phyloP scores from a whole-genome alignment of 2,797 vertebrate genomes.

The Phataginus tricuspis region DNA sequence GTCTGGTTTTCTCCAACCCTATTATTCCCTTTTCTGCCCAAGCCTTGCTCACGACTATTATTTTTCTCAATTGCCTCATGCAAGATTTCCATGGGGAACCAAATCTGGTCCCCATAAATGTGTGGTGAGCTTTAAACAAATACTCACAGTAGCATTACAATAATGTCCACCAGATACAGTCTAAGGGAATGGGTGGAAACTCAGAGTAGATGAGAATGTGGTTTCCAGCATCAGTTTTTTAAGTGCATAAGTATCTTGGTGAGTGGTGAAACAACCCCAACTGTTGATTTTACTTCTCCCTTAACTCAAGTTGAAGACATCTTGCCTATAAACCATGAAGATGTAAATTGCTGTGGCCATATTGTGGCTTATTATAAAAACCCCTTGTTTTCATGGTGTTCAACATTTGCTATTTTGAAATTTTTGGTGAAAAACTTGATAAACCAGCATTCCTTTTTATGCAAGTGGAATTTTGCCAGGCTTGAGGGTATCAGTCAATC shows the following conservation, averaged over 20 bases:
- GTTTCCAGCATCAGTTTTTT: conserved; percentile 57
- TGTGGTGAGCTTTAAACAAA: conserved; percentile 68
- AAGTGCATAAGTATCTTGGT: conserved; percentile 63
- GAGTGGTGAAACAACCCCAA: conserved; percentile 46
- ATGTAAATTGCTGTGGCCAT: conserved; percentile 69
- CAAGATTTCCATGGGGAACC: conserved; percentile 35
- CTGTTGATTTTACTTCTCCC: conserved; percentile 62
- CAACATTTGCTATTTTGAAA: conserved; percentile 62
- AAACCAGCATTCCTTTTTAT: conserved; percentile 24
- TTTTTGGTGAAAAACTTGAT: conserved; percentile 60
- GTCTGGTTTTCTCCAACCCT: background rate
- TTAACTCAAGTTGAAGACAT: conserved; percentile 63
- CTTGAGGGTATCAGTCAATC: background rate
- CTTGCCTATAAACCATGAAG: conserved; percentile 67
- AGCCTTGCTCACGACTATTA: background rate
- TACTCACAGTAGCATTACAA: conserved; percentile 16
- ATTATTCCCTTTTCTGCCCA: background rate
- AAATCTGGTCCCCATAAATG: conserved; percentile 56
- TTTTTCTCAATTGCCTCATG: conserved; percentile 34
- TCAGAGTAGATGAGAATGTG: conserved; percentile 43
- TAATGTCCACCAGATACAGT: conserved; percentile 3
- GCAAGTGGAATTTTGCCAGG: background rate
- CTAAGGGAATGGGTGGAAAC: conserved; percentile 28
- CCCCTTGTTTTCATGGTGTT: conserved; percentile 49
- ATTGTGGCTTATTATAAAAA: conserved; percentile 61